Evolutionary conservation across 92 coral and sea anemone species (phyloP).

Genomic region (Phymanthus crucifer): DNA sequence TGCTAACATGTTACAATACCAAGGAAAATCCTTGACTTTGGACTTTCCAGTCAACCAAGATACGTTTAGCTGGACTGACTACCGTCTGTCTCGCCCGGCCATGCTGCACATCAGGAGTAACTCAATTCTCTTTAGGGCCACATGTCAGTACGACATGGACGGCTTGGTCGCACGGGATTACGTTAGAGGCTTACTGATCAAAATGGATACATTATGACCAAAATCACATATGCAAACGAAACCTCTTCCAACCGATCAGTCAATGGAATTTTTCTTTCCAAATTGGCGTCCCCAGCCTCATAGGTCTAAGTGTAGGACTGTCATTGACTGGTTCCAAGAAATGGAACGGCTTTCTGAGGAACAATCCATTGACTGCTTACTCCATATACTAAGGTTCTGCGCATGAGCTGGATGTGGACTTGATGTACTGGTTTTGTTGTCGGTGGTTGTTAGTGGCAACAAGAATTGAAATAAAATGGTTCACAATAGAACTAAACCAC

Average conservation of each 20-base stretch:
- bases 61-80: slow-evolving; percentile 34
- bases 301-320: neutral
- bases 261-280: too few relatives aligned
- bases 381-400: too few relatives aligned
- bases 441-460: slow-evolving; percentile 27
- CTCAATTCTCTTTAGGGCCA: slow-evolving; percentile 39
- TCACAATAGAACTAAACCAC: neutral
- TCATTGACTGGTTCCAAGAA: too few relatives aligned
- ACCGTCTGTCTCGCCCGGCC: slow-evolving; percentile 35
- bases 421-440: neutral
- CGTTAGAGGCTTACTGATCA: slow-evolving; percentile 15
- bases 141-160: slow-evolving; percentile 35
- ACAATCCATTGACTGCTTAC: too few relatives aligned
- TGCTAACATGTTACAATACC: neutral
- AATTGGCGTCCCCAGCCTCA: too few relatives aligned
- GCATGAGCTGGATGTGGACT: neutral
- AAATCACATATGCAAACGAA: neutral
- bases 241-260: too few relatives aligned
- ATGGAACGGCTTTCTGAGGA: too few relatives aligned
- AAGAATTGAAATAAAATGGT: neutral
- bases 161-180: slow-evolving; percentile 21
- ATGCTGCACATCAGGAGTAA: slow-evolving; percentile 18
- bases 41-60: slow-evolving; percentile 40
- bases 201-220: too few relatives aligned
- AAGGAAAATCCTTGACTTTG: neutral